Evolutionary conservation across 2,888 invertebrate species (phyloP).

Genomic region (Tinea trinotella): DNA sequence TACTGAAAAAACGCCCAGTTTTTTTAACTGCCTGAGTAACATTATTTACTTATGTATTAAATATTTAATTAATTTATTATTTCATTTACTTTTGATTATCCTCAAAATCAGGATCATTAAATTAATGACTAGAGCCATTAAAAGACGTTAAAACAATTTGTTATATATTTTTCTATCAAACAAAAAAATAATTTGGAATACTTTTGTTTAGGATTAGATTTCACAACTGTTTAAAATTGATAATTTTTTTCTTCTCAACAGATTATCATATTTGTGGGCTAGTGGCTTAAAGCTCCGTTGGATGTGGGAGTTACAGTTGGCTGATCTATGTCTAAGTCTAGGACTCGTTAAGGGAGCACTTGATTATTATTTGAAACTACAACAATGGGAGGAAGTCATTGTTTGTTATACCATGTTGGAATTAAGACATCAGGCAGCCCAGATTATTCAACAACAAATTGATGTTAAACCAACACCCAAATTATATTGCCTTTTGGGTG

Average conservation of each 20-base stretch:
- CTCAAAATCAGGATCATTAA: too few relatives aligned
- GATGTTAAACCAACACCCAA: conserved; percentile 85
- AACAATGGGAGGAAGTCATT: conserved; percentile 94
- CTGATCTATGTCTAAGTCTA: conserved; percentile 82
- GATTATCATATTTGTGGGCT: conserved; percentile 78
- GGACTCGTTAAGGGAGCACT: conserved; percentile 90
- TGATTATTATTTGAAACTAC: conserved; percentile 80
- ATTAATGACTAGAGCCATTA: not conserved
- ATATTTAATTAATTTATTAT: too few relatives aligned
- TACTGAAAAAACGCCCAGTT: too few relatives aligned
- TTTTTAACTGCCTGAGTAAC: too few relatives aligned
- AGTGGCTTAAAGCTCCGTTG: conserved; percentile 81
- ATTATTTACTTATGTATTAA: too few relatives aligned
- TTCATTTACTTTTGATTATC: too few relatives aligned
- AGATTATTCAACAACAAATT: conserved; percentile 86
- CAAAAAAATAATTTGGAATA: too few relatives aligned
- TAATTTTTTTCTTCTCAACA: too few relatives aligned
- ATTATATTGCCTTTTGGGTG: conserved; percentile 93
- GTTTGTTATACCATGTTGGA: conserved; percentile 90
- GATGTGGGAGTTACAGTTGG: conserved; percentile 83
- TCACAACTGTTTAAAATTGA: too few relatives aligned
- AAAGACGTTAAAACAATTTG: too few relatives aligned
- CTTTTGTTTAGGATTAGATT: too few relatives aligned
- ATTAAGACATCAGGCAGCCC: conserved; percentile 88
- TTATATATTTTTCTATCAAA: too few relatives aligned